Percentiles rank a stretch among this genome's conserved stretches.
phyloP scores from a whole-genome alignment of 2,797 vertebrate species.

The Pristis pectinata region DNA sequence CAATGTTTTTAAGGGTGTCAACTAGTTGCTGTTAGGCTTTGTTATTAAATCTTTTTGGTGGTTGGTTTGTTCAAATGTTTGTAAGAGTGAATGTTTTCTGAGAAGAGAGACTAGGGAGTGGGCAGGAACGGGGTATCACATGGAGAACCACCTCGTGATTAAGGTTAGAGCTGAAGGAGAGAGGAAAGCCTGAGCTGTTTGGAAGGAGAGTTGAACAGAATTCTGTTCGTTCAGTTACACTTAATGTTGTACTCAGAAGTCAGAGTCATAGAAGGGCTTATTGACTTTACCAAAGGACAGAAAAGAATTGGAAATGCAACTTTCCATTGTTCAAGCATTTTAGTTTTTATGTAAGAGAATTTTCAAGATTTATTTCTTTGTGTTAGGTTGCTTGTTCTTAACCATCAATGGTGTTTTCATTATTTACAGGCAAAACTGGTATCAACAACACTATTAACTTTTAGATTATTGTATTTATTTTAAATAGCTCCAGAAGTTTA shows the following conservation, averaged over 20 bases:
- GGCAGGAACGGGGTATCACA: not conserved
- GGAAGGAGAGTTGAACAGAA: not conserved
- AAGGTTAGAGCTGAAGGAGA: too few species aligned
- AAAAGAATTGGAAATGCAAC: not conserved
- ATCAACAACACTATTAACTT: too few species aligned
- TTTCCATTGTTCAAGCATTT: not conserved
- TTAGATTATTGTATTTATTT: too few species aligned
- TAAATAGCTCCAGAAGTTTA: not conserved
- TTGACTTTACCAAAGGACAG: not conserved
- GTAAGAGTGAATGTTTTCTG: not conserved
- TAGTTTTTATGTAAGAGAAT: not conserved
- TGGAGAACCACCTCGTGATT: not conserved
- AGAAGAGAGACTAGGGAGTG: not conserved
- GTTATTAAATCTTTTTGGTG: not conserved
- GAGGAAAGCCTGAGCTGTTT: not conserved
- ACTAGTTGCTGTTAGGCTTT: not conserved
- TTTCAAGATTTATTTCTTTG: not conserved
- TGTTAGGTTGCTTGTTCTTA: not conserved
- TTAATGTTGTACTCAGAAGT: not conserved
- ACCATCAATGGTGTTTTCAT: not conserved
- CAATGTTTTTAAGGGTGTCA: not conserved
- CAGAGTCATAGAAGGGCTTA: not conserved
- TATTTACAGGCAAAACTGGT: not conserved
- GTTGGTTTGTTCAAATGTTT: not conserved
- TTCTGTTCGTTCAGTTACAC: not conserved